Evolutionary conservation across 2,888 invertebrate species (phyloP).

Genomic region (Xanthia icteritia): DNA sequence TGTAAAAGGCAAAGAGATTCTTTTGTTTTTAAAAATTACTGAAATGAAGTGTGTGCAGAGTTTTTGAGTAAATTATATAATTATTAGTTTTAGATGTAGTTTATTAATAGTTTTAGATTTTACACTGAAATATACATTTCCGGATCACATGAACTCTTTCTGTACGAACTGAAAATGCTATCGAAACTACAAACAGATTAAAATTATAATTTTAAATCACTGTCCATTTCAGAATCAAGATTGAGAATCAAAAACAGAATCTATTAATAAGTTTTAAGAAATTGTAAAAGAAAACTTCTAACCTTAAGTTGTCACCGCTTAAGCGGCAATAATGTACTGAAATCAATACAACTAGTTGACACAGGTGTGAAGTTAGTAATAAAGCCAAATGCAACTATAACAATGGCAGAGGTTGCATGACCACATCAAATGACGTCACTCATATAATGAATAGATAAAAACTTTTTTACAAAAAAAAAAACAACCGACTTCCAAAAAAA

Average conservation of each 20-base stretch:
- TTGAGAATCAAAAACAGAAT: background rate
- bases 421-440: constrained; percentile 22
- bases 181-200: background rate
- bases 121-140: background rate
- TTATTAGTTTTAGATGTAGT: background rate
- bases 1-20: background rate
- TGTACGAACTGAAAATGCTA: background rate
- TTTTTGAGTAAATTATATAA: background rate
- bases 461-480: too few species aligned
- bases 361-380: constrained; percentile 48
- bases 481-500: too few species aligned
- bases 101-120: background rate
- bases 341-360: constrained; percentile 26
- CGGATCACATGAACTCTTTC: background rate
- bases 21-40: constrained; percentile 38
- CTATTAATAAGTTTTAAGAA: background rate
- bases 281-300: constrained; percentile 24
- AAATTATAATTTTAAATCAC: background rate
- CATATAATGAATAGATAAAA: too few species aligned
- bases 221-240: background rate
- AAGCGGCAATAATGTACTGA: constrained; percentile 47
- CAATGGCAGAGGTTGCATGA: constrained; percentile 6
- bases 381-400: constrained; percentile 4
- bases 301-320: constrained; percentile 54
- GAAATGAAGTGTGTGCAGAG: background rate